Conservation (phyloP, 2,888 invertebrate species). For the Lacanobia wlatinum region DNA sequence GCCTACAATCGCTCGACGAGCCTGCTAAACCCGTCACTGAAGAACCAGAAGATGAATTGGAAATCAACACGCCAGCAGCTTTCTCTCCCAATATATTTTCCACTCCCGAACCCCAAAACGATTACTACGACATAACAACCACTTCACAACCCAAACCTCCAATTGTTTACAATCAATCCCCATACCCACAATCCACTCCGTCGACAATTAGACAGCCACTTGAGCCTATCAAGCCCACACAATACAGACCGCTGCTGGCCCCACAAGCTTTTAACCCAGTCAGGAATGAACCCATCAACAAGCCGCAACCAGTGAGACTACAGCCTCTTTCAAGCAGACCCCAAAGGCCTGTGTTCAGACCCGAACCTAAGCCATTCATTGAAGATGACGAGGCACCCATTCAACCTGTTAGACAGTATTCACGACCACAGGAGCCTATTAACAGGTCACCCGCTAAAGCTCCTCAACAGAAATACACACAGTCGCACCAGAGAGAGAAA, state of each 20-base stretch:
- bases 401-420: slow-evolving; percentile 87
- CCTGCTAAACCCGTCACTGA: slow-evolving; percentile 93
- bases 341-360: slow-evolving; percentile 89
- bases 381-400: slow-evolving; percentile 86
- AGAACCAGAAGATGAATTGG: slow-evolving; percentile 92
- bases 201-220: slow-evolving; percentile 73
- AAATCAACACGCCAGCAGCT: slow-evolving; percentile 90
- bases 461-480: slow-evolving; percentile 85
- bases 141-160: slow-evolving; percentile 88
- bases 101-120: slow-evolving; percentile 86
- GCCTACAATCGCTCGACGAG: slow-evolving; percentile 88
- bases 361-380: slow-evolving; percentile 86
- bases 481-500: slow-evolving; percentile 87
- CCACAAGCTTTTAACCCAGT: slow-evolving; percentile 84
- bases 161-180: slow-evolving; percentile 83
- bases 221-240: slow-evolving; percentile 86
- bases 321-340: slow-evolving; percentile 88
- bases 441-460: slow-evolving; percentile 82
- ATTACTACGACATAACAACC: slow-evolving; percentile 85
- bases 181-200: slow-evolving; percentile 85
- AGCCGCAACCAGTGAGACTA: slow-evolving; percentile 85
- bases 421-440: slow-evolving; percentile 83
- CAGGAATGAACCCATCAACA: slow-evolving; percentile 81
- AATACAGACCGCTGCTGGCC: slow-evolving; percentile 82
- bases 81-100: slow-evolving; percentile 84